Conservation (phyloP, 1,140 invertebrate genomes). For the Drosophila hydei region DNA sequence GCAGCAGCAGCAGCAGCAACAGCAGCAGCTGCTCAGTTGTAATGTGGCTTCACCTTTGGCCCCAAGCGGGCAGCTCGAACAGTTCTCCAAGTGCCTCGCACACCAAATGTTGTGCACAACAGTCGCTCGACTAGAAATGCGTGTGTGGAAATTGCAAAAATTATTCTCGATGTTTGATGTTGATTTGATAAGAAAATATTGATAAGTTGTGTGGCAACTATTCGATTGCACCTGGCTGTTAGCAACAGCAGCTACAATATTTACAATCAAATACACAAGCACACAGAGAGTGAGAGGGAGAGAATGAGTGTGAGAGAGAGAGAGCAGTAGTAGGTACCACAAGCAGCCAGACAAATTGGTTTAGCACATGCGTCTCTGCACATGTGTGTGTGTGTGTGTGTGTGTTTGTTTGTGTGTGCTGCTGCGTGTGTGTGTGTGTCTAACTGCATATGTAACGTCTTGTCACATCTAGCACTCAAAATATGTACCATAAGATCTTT, state of each 20-base stretch:
- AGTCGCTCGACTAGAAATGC: background rate
- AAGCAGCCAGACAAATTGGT: constrained; percentile 76
- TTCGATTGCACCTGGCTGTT: constrained; percentile 17
- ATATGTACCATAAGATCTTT: constrained; percentile 67
- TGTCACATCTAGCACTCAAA: constrained; percentile 39
- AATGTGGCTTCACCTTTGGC: constrained; percentile 34
- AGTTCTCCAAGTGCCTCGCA: constrained; percentile 13
- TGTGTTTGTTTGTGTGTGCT: constrained; percentile 1
- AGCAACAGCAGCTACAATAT: constrained; percentile 40
- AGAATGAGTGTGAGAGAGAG: background rate
- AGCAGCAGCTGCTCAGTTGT: constrained; percentile 45
- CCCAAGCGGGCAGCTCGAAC: constrained; percentile 23
- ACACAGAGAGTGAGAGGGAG: constrained; percentile 7
- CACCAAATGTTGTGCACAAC: constrained; percentile 2
- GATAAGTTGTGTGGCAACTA: constrained; percentile 32
- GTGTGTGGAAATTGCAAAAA: background rate
- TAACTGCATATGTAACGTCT: constrained; percentile 35
- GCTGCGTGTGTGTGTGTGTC: background rate
- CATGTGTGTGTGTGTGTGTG: background rate
- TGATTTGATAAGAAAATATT: constrained; percentile 9
- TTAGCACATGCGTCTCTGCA: constrained; percentile 52
- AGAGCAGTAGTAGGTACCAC: constrained; percentile 14
- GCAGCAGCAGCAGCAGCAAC: background rate
- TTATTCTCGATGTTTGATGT: background rate
- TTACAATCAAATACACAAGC: constrained; percentile 24